Percentiles rank a stretch among this genome's conserved stretches.
Evolutionary conservation across 2,113 vertebrate species (phyloP).

Genomic region (Neofelis nebulosa): DNA sequence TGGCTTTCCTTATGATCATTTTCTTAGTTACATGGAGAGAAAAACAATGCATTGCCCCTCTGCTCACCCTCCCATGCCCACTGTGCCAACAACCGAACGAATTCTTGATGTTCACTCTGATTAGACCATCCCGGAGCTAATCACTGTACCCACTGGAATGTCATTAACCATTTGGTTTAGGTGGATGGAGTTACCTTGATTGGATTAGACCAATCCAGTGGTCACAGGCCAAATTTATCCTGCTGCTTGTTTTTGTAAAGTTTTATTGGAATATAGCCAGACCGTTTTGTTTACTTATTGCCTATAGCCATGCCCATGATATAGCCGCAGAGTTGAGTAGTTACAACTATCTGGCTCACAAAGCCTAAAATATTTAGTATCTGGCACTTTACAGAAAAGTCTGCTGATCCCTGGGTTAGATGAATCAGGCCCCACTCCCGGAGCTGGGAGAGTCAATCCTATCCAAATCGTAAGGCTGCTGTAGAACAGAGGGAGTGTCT

Average conservation of each 20-base stretch:
- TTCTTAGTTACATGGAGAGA: background rate
- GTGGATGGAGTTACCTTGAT: background rate
- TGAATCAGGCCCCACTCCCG: background rate
- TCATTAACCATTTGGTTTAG: background rate
- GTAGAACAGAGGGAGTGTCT: background rate
- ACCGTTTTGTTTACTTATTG: background rate
- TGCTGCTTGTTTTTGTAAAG: background rate
- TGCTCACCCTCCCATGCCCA: background rate
- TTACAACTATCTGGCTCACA: background rate
- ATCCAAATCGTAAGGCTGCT: background rate
- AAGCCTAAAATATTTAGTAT: background rate
- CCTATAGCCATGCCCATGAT: background rate
- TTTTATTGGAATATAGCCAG: conserved; percentile 14
- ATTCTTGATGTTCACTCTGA: background rate
- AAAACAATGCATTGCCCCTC: background rate
- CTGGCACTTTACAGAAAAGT: background rate
- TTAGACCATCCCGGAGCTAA: background rate
- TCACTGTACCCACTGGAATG: background rate
- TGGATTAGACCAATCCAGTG: background rate
- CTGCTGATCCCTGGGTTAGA: background rate
- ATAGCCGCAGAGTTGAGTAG: background rate
- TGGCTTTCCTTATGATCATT: background rate
- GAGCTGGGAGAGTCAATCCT: background rate
- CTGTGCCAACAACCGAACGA: background rate
- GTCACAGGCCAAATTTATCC: background rate